Evolutionary conservation across 1,140 invertebrate species (phyloP).

Genomic region (Cyclina sinensis): DNA sequence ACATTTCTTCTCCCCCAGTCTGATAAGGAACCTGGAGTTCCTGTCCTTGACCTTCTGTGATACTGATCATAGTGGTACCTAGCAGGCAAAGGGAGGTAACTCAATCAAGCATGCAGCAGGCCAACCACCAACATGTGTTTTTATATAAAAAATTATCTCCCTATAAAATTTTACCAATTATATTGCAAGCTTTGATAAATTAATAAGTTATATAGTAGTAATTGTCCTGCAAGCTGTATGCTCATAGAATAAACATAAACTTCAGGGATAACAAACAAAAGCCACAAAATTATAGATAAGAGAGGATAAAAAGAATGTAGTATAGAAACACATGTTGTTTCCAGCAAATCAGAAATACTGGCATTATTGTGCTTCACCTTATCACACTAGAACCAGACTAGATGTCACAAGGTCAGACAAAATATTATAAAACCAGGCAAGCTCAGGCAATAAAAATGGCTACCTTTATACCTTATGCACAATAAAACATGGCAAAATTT

Average conservation of each 20-base stretch:
- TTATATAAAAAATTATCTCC: constrained; percentile 12
- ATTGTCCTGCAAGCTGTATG: neutral
- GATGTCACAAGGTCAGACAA: neutral
- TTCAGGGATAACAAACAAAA: neutral
- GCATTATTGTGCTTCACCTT: neutral
- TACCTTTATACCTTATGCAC: no score
- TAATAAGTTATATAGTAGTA: neutral
- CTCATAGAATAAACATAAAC: neutral
- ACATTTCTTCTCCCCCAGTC: constrained; percentile 69
- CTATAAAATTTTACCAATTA: neutral
- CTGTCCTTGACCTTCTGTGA: constrained; percentile 53
- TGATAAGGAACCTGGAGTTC: constrained; percentile 64
- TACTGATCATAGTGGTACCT: constrained; percentile 64
- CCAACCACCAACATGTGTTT: constrained; percentile 54
- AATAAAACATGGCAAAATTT: no score
- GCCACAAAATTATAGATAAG: neutral
- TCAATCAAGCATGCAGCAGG: constrained; percentile 64
- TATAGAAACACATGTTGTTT: neutral
- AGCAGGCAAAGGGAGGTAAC: constrained; percentile 67
- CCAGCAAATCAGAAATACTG: neutral
- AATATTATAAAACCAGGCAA: no score
- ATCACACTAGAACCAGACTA: neutral
- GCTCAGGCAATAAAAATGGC: no score
- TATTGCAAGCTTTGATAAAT: neutral
- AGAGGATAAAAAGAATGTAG: neutral